Percentiles rank a stretch among this genome's conserved stretches.
Conservation (phyloP, 2,888 invertebrate species). For the Eumacrocentrus americanus region DNA sequence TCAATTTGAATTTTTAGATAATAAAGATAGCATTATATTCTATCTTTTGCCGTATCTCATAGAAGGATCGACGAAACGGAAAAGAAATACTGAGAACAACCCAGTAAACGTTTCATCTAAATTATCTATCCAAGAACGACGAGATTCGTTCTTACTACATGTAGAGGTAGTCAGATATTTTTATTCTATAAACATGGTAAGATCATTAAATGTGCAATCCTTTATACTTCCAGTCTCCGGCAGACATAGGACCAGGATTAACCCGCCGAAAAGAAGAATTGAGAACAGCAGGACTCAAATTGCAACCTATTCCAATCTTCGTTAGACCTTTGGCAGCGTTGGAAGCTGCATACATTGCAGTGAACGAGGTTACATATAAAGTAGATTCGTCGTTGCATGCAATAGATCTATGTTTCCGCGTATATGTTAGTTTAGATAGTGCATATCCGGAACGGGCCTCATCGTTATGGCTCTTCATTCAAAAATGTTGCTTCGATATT, state of each 20-base stretch:
- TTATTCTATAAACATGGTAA: not conserved
- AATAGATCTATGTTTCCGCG: constrained; percentile 21
- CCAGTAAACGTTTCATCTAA: not conserved
- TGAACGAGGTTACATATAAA: constrained; percentile 27
- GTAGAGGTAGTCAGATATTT: constrained; percentile 17
- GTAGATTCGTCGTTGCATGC: constrained; percentile 29
- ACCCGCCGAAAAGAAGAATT: not conserved
- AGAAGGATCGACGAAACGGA: not conserved
- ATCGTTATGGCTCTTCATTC: constrained; percentile 27
- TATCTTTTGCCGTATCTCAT: not conserved
- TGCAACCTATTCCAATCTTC: not conserved
- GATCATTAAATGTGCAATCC: not conserved
- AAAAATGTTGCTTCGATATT: constrained; percentile 30
- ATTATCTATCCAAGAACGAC: not conserved
- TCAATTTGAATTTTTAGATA: not conserved
- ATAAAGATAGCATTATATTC: not conserved
- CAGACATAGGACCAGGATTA: not conserved
- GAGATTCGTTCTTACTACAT: not conserved
- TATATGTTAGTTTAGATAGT: constrained; percentile 20
- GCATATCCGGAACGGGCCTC: constrained; percentile 20
- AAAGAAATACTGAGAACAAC: not conserved
- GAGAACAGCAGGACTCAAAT: not conserved
- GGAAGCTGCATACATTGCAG: constrained; percentile 23
- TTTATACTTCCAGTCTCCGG: not conserved
- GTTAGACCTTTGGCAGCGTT: constrained; percentile 12